These are phyloP conservation scores for Eudorcas thomsonii DNA, from an alignment of 2,113 vertebrate genomes.

Conservation along the genomic window DNA sequence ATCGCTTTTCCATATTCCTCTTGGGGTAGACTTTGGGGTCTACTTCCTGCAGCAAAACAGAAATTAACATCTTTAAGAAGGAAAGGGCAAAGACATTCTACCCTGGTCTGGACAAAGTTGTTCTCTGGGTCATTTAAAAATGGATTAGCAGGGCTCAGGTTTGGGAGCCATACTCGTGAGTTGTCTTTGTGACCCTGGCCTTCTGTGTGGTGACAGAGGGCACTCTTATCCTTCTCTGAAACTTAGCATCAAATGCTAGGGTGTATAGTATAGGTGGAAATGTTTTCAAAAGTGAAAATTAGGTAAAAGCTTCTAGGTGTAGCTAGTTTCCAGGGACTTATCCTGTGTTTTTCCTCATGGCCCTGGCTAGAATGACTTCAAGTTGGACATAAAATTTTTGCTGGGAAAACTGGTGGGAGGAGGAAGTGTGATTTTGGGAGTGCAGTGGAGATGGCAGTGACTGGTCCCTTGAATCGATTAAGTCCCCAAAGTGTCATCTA, in stretches of 20 bases:
- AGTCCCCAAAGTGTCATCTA: not conserved
- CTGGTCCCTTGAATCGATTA: not conserved
- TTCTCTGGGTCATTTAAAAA: not conserved
- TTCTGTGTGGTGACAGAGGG: not conserved
- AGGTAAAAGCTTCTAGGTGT: not conserved
- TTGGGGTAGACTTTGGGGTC: slow-evolving; percentile 52
- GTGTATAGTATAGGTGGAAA: not conserved
- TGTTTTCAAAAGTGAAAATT: not conserved
- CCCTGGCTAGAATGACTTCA: not conserved
- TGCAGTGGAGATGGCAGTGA: not conserved
- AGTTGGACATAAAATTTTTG: not conserved
- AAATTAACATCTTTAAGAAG: not conserved
- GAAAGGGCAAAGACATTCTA: not conserved
- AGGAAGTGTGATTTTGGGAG: not conserved
- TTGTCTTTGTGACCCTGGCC: not conserved
- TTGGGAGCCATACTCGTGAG: not conserved
- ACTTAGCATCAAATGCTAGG: not conserved
- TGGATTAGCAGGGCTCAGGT: not conserved
- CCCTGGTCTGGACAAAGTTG: not conserved
- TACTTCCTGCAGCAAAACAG: slow-evolving; percentile 49
- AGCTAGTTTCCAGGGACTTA: not conserved
- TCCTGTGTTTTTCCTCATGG: not conserved
- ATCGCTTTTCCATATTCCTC: slow-evolving; percentile 64
- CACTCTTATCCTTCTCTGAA: not conserved
- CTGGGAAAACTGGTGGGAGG: not conserved